These are phyloP conservation scores for Volucella inflata DNA, from an alignment of 2,888 invertebrate species.

Conservation along the genomic window DNA sequence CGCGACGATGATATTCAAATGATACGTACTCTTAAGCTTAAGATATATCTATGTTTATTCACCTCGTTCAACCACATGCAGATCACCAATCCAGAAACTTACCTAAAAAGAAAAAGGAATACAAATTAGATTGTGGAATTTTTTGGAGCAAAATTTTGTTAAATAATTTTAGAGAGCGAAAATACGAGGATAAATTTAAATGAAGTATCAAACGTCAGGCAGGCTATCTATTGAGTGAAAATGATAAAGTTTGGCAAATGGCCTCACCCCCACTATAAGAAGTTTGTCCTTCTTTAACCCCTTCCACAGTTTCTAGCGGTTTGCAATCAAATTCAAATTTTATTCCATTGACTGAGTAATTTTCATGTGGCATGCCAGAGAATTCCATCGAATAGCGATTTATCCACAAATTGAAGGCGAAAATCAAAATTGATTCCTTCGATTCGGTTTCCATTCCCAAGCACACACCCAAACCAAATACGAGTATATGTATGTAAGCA, in stretches of 20 bases:
- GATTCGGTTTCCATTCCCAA: conserved; percentile 2
- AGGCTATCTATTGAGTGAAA: not conserved
- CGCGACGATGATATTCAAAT: no score
- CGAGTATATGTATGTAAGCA: not conserved
- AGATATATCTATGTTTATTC: no score
- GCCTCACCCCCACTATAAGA: conserved; percentile 6
- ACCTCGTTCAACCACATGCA: no score
- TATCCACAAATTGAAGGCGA: conserved; percentile 33
- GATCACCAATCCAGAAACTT: no score
- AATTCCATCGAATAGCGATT: conserved; percentile 29
- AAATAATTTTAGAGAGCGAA: not conserved
- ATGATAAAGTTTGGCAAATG: not conserved
- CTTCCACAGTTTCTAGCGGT: not conserved
- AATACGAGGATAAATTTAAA: no score
- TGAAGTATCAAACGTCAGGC: no score
- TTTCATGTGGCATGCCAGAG: conserved; percentile 38
- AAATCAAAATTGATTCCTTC: conserved; percentile 48
- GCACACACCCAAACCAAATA: no score
- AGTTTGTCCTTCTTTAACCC: not conserved
- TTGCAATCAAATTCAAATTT: conserved; percentile 43
- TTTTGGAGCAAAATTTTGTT: no score
- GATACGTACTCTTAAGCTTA: no score
- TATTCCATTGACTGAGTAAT: conserved; percentile 46
- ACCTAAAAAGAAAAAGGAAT: no score
- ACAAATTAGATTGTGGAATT: no score